Conservation (phyloP, 2,113 vertebrate genomes). For the Argyrosomus japonicus region DNA sequence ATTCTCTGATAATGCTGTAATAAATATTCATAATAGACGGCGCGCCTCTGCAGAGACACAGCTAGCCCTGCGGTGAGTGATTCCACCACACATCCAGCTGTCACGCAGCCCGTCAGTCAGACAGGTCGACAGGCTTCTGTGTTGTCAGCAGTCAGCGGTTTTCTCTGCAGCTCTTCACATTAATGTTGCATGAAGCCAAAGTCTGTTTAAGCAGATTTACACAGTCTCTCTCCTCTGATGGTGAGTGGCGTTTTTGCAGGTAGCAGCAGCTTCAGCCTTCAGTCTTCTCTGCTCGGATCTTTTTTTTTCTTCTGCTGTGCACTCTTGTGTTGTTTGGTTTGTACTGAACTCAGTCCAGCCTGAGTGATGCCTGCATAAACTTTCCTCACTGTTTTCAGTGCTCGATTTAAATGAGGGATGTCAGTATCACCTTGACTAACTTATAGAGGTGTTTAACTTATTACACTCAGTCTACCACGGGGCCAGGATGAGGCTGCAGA, state of each 20-base stretch:
- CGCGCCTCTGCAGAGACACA: not conserved
- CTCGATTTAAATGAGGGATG: not conserved
- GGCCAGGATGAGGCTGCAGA: no score
- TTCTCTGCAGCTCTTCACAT: constrained; percentile 11
- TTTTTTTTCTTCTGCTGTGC: not conserved
- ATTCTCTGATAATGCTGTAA: not conserved
- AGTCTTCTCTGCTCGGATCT: not conserved
- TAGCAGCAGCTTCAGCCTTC: not conserved
- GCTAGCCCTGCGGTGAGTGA: not conserved
- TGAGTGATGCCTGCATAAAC: not conserved
- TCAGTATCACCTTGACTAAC: not conserved
- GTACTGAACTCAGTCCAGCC: not conserved
- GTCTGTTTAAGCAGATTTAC: constrained; percentile 43
- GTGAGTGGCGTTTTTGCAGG: not conserved
- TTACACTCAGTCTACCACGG: no score
- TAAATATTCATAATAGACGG: not conserved
- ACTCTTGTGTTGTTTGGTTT: not conserved
- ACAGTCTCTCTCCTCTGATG: constrained; percentile 8
- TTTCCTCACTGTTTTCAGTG: not conserved
- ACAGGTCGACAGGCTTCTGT: not conserved
- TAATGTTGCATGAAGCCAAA: constrained; percentile 40
- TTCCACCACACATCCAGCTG: not conserved
- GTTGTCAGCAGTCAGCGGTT: constrained; percentile 1
- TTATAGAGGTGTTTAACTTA: no score
- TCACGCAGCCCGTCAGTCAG: not conserved